Conservation (phyloP, 2,888 invertebrate species). For the Dryadula phaetusa region DNA sequence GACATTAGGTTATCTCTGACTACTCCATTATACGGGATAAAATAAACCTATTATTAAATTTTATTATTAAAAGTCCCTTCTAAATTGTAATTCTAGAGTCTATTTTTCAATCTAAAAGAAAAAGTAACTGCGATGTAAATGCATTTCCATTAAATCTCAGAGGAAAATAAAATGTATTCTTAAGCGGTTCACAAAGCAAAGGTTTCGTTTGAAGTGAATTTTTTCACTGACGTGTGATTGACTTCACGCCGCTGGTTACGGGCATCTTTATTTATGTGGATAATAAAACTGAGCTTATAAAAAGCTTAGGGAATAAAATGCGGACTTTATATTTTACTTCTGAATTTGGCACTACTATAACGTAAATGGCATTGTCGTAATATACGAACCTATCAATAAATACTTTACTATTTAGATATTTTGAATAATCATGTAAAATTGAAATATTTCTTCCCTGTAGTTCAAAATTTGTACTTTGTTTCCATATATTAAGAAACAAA, state of each 20-base stretch:
- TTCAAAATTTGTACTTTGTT: too few species aligned
- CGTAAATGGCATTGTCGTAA: not conserved
- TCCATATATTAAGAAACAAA: too few species aligned
- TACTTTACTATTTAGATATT: too few species aligned
- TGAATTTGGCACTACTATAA: not conserved
- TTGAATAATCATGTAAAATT: too few species aligned
- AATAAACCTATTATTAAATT: not conserved
- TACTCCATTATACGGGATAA: too few species aligned
- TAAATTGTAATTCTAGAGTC: slow-evolving; percentile 4
- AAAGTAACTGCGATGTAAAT: slow-evolving; percentile 31
- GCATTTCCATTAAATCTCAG: slow-evolving; percentile 35
- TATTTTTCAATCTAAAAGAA: slow-evolving; percentile 7
- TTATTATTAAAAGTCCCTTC: not conserved
- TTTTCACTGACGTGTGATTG: slow-evolving; percentile 36
- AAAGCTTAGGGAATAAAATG: slow-evolving; percentile 14
- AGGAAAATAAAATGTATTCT: slow-evolving; percentile 36
- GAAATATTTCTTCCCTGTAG: too few species aligned
- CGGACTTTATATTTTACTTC: not conserved
- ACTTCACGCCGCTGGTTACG: slow-evolving; percentile 28
- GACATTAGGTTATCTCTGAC: too few species aligned
- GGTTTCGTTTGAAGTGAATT: slow-evolving; percentile 33
- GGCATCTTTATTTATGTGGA: slow-evolving; percentile 28
- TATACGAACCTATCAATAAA: too few species aligned
- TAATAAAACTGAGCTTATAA: slow-evolving; percentile 28
- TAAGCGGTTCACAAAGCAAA: slow-evolving; percentile 35